Base-by-base conservation (phyloP, 2,113 vertebrate genomes). In the Anoplopoma fimbria region DNA sequence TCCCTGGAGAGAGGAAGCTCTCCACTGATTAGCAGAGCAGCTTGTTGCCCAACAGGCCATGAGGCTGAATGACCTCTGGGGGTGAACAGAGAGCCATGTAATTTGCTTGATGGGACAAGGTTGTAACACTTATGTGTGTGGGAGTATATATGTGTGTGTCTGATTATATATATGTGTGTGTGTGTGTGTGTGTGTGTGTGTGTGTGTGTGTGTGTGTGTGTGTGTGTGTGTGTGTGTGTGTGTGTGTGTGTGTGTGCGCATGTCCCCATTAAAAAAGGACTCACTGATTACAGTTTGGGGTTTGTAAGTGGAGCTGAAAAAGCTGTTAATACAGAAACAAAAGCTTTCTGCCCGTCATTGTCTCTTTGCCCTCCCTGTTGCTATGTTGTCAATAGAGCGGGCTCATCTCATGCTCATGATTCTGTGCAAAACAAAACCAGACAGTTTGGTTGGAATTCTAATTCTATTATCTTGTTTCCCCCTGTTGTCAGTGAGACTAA, bases 1-100 rank as follows among this genome's bases (percentile, higher is more conserved):
- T 83, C 91, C 89, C 85, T 53, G 61, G 85, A 88, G 89, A 87
- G 73, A 74, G 2, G 55, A 87, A 51, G 85, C 87, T 92, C 88
- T 92, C 70, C 45, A 0, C 82, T 91, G 89, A 92, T 93, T 92
- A 91, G 88, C 86, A 77, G 83, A 93, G 86, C 87, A 91, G 89
- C 86, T 89, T 91, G 86, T 89, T 78, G 82, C 79, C 79, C 77
- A 82, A 85, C 86, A 91, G 89, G 88, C 84, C 78, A 45, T 77
- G 81, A 87, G 85, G 89, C 36, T 91, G 75, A 77, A 84, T 79
- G 90, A 92, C 91, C 91, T 91, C 85, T 89, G 87, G 86, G 84
- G 83, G 53, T 74, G 83, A 85, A 78, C 60, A 79, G 42, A 85
- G 72, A 83, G 75, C 29, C 77, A 75, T 87, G 86, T 84, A 81